A percentile compares a stretch with the other conserved stretches of the same genome.
Evolutionary conservation across 1,140 invertebrate species (phyloP).

Genomic region (Polypedilum pembai): DNA sequence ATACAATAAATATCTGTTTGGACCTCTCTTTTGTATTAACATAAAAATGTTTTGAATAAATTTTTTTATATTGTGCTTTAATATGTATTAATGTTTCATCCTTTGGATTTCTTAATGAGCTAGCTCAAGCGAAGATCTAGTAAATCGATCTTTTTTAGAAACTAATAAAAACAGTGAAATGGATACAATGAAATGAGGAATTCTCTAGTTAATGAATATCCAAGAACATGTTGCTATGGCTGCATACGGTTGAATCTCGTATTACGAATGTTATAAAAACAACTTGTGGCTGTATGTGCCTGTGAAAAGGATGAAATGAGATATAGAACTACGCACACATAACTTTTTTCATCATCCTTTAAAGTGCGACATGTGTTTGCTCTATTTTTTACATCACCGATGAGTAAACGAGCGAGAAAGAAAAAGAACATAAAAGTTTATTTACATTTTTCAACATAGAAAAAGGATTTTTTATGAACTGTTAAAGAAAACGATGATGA

Average conservation of each 20-base stretch:
- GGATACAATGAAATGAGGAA: no score
- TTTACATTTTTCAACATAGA: conserved; percentile 2
- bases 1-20: not conserved
- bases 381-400: not conserved
- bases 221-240: no score
- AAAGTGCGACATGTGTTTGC: conserved; percentile 16
- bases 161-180: no score
- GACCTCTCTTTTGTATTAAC: conserved; percentile 21
- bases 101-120: not conserved
- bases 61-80: conserved; percentile 17
- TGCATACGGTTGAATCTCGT: no score
- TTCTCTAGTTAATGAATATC: no score
- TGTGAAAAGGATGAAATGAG: not conserved
- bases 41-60: conserved; percentile 25
- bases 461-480: conserved; percentile 14
- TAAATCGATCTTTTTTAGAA: no score
- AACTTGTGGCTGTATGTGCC: not conserved
- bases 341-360: conserved; percentile 18
- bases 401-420: not conserved
- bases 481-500: not conserved
- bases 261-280: not conserved
- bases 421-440: not conserved
- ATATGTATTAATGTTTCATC: conserved; percentile 24
- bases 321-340: not conserved
- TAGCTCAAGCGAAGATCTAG: no score